phyloP scores from a whole-genome alignment of 2,797 vertebrate species.

The Falco berigora region DNA sequence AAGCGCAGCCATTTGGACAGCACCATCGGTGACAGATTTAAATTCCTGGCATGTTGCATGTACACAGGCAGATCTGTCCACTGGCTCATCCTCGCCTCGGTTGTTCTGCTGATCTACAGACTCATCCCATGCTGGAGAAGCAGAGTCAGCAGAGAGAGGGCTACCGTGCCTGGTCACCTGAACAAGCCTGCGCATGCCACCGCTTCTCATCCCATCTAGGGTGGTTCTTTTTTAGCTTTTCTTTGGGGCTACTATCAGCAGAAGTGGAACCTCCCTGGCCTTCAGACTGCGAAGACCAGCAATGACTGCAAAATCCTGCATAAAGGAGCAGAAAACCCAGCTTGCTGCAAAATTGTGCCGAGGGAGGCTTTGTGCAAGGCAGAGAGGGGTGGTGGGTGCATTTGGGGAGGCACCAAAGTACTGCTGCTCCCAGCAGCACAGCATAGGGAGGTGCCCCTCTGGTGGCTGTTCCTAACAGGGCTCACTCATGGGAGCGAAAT shows the following conservation, averaged over 20 bases:
- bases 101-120: background rate
- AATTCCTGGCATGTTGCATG: background rate
- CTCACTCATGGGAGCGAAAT: background rate
- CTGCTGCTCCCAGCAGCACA: background rate
- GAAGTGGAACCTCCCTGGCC: background rate
- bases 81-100: background rate
- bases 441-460: fast-evolving
- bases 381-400: background rate
- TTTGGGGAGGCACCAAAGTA: background rate
- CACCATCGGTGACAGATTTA: fast-evolving
- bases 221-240: background rate
- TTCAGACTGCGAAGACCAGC: background rate
- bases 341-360: background rate
- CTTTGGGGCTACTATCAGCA: background rate
- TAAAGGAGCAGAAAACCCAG: background rate
- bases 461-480: background rate
- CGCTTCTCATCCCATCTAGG: fast-evolving
- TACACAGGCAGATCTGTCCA: background rate
- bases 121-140: background rate
- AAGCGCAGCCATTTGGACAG: background rate
- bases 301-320: background rate
- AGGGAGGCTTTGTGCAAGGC: background rate
- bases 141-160: background rate
- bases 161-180: background rate
- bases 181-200: background rate